A percentile compares a stretch with the other conserved stretches of the same genome.
Conservation (phyloP, 1,140 invertebrate species). For the Periplaneta americana region DNA sequence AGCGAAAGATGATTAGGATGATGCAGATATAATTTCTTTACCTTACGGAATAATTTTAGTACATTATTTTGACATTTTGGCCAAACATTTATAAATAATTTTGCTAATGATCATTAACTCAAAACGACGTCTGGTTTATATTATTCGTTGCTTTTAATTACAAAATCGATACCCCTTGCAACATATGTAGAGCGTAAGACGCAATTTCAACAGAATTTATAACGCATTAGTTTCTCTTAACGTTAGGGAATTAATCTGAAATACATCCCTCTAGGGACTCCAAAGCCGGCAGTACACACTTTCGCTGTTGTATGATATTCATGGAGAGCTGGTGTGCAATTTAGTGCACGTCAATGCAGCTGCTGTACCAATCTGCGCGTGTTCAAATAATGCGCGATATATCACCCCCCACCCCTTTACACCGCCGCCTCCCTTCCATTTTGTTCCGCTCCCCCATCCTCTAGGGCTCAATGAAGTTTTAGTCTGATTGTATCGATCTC, state of each 20-base stretch:
- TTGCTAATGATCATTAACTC: neutral
- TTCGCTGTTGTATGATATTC: neutral
- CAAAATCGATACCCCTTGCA: neutral
- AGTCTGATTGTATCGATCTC: neutral
- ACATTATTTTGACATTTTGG: no score
- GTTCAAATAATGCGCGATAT: neutral
- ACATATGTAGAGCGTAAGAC: neutral
- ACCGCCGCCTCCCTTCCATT: no score
- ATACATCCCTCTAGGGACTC: neutral
- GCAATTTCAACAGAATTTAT: neutral
- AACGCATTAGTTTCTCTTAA: neutral
- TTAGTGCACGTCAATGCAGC: neutral
- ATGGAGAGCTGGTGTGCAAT: neutral
- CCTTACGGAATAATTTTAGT: no score
- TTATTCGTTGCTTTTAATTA: neutral
- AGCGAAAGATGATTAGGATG: no score
- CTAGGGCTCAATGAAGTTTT: neutral
- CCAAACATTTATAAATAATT: neutral
- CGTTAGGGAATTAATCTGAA: neutral
- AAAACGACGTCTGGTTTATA: neutral
- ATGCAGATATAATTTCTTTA: no score
- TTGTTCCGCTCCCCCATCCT: neutral
- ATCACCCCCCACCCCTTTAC: neutral
- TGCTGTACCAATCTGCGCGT: neutral
- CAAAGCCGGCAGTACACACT: neutral